Base-by-base conservation (phyloP, 2,888 invertebrate species). In the Drosophila monieri region DNA sequence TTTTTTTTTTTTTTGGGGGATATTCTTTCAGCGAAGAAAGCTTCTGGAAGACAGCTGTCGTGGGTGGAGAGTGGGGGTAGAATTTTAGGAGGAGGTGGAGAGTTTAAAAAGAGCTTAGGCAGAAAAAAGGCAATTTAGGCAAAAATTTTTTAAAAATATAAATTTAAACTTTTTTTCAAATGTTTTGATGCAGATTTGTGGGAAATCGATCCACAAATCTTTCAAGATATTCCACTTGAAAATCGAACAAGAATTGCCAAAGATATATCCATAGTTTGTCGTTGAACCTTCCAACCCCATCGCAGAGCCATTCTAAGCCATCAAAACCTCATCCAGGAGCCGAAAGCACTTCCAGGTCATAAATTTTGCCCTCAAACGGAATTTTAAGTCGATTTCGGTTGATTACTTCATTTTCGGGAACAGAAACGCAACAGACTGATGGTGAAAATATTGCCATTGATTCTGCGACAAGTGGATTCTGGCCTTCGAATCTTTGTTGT, bases 391-490 rank as follows among this genome's bases (percentile, higher is more conserved):
- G 80, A 78, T 70, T 73, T 72, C 81, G 69, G 73, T 68, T 85
- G 87, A 85, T 85, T 87, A 85, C 85, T 85, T 85, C 76, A 87
- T 85, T 85, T 83, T 62, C 39, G 30, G 51, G 51, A 64, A 49
- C 35, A 48, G 46, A 46, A 44, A 54, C 9, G 39, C 58, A 52
- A 67, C 56, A 12, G 60, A 74, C 66, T 90, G 90, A 90, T 90
- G 89, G 85, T 73, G 77, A 74, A 90, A 88, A 88, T 83, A 90
- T 90, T 89, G 89, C 77, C 83, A 85, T 83, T 89, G 87, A 85
- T 89, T 88, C 77, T 76, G 85, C 89, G 89, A 90, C 90, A 90
- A 90, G 90, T 90, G 89, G 67, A 89, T 77, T 23, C 9, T 15
- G 15, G 3, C 48, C 48, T 6, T 32, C 27, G 27, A 9, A 27